These are phyloP conservation scores for Gopherus flavomarginatus DNA, from an alignment of 2,113 vertebrate species.

Conservation along the genomic window DNA sequence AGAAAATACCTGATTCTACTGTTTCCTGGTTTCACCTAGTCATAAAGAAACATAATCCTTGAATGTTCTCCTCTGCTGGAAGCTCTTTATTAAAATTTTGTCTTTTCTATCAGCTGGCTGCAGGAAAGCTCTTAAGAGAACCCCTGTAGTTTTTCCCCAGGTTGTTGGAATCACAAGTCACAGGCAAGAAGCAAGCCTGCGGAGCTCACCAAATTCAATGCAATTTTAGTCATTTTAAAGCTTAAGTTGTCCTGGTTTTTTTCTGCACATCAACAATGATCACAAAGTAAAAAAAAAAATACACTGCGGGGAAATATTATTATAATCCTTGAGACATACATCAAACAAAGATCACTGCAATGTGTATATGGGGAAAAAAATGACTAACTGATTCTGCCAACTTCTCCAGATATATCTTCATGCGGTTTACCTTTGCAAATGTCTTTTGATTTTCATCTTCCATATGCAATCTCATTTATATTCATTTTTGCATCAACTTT, in stretches of 20 bases:
- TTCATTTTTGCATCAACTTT: neutral
- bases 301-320: neutral
- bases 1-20: neutral
- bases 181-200: neutral
- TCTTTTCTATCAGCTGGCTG: neutral
- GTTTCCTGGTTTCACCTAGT: neutral
- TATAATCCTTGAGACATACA: neutral
- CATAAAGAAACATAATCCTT: neutral
- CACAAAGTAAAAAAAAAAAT: neutral
- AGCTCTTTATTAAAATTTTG: fast-evolving
- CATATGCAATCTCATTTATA: neutral
- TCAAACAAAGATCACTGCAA: neutral
- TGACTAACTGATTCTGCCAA: neutral
- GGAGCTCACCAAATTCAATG: neutral
- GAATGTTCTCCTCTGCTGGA: neutral
- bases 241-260: neutral
- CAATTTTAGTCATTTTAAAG: slow-evolving; percentile 5
- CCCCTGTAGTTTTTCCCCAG: neutral
- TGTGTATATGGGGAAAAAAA: neutral
- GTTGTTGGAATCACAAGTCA: neutral
- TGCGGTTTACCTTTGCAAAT: neutral
- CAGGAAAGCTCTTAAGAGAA: neutral
- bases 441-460: neutral
- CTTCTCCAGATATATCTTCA: neutral
- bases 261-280: neutral